Evolutionary conservation across 2,888 invertebrate species (phyloP).

Genomic region (Altica lythri): DNA sequence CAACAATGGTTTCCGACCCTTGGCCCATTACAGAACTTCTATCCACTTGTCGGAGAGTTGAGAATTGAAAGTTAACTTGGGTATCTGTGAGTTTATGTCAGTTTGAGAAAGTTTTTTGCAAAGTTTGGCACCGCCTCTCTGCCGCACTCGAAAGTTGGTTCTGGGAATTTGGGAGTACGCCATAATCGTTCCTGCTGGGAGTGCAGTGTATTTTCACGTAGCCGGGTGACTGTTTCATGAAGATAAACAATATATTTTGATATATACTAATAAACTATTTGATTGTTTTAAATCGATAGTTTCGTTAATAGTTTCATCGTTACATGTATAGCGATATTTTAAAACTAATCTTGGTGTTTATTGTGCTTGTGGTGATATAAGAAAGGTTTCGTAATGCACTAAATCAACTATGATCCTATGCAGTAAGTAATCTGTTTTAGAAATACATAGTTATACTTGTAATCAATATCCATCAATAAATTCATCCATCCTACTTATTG

Average conservation of each 20-base stretch:
- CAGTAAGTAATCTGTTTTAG: no score
- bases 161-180: constrained; percentile 48
- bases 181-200: constrained; percentile 44
- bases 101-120: constrained; percentile 54
- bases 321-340: no score
- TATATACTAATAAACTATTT: neutral
- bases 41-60: constrained; percentile 32
- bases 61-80: constrained; percentile 35
- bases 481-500: no score
- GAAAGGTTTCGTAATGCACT: no score
- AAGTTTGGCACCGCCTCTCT: constrained; percentile 49
- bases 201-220: constrained; percentile 19
- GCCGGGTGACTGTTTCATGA: neutral
- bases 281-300: neutral
- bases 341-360: no score
- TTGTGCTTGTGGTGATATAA: no score
- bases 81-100: constrained; percentile 54
- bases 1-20: constrained; percentile 7
- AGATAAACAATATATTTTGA: constrained; percentile 1
- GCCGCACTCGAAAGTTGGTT: constrained; percentile 43
- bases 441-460: no score
- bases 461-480: no score
- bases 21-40: constrained; percentile 17
- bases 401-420: no score
- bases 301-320: neutral